Evolutionary conservation across 2,888 invertebrate species (phyloP).

Genomic region (Biston betularia): DNA sequence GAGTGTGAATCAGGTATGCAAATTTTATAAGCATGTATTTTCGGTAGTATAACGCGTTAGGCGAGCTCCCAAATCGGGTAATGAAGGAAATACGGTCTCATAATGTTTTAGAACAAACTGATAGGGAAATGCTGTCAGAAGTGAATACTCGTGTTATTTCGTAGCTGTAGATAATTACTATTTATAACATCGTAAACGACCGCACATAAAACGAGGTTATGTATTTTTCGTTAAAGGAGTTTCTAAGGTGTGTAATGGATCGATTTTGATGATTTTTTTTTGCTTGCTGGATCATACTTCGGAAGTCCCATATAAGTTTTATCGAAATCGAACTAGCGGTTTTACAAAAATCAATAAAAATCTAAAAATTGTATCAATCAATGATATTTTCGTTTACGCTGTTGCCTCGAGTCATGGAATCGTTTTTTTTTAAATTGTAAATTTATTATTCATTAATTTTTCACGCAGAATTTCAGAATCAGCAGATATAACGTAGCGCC

Average conservation of each 20-base stretch:
- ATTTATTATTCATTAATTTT: too few species aligned
- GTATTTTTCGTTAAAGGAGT: slow-evolving; percentile 15
- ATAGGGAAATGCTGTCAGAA: slow-evolving; percentile 51
- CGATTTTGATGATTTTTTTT: too few species aligned
- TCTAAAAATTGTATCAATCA: too few species aligned
- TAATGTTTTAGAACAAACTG: slow-evolving; percentile 41
- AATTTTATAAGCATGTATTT: slow-evolving; percentile 83
- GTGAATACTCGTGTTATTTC: slow-evolving; percentile 65
- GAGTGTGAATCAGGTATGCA: slow-evolving; percentile 84
- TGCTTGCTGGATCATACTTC: too few species aligned
- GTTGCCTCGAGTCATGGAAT: too few species aligned
- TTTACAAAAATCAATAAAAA: too few species aligned
- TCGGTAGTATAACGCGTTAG: slow-evolving; percentile 72
- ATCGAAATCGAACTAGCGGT: too few species aligned
- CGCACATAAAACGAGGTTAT: slow-evolving; percentile 35
- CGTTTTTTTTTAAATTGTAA: too few species aligned
- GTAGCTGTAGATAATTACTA: slow-evolving; percentile 59
- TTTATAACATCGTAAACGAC: slow-evolving; percentile 57
- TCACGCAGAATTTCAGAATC: too few species aligned
- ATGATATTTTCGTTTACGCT: too few species aligned
- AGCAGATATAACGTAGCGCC: too few species aligned
- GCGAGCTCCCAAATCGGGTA: slow-evolving; percentile 64
- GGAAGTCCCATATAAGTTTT: too few species aligned
- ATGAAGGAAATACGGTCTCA: slow-evolving; percentile 68
- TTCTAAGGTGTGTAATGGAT: background rate